phyloP scores from a whole-genome alignment of 2,888 invertebrate genomes.

The Dichetophora obliterata region DNA sequence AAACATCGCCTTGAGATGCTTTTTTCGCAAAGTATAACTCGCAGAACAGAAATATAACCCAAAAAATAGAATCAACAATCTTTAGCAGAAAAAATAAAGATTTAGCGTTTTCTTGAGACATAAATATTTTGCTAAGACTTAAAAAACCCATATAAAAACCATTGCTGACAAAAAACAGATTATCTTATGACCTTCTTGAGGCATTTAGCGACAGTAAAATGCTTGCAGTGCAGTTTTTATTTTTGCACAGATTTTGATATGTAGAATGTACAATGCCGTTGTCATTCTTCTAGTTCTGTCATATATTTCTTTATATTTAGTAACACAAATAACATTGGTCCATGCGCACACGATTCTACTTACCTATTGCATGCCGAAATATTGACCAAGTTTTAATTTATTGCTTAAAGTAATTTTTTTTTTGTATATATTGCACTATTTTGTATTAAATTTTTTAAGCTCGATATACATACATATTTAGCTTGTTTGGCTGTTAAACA shows the following conservation, averaged over 20 bases:
- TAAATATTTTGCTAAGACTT: background rate
- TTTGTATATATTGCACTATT: background rate
- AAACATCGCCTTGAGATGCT: too few species aligned
- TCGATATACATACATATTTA: slow-evolving; percentile 41
- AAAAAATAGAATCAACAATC: too few species aligned
- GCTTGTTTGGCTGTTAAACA: too few species aligned
- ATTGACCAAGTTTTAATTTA: background rate
- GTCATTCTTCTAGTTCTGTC: background rate
- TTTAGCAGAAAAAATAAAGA: too few species aligned
- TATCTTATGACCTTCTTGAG: background rate
- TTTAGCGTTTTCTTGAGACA: too few species aligned
- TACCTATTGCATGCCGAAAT: background rate
- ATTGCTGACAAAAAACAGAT: slow-evolving; percentile 9
- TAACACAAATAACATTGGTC: slow-evolving; percentile 1
- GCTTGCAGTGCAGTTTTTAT: background rate
- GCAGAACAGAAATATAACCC: too few species aligned
- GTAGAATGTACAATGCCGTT: background rate
- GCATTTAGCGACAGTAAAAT: background rate
- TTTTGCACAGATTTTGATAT: too few species aligned
- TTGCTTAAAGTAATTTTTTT: background rate
- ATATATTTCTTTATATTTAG: too few species aligned
- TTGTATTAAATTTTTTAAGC: slow-evolving; percentile 14
- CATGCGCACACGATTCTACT: background rate
- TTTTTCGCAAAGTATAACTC: too few species aligned
- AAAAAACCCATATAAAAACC: background rate